Conservation (phyloP, 2,113 vertebrate species). For the Xiphorhynchus elegans region DNA sequence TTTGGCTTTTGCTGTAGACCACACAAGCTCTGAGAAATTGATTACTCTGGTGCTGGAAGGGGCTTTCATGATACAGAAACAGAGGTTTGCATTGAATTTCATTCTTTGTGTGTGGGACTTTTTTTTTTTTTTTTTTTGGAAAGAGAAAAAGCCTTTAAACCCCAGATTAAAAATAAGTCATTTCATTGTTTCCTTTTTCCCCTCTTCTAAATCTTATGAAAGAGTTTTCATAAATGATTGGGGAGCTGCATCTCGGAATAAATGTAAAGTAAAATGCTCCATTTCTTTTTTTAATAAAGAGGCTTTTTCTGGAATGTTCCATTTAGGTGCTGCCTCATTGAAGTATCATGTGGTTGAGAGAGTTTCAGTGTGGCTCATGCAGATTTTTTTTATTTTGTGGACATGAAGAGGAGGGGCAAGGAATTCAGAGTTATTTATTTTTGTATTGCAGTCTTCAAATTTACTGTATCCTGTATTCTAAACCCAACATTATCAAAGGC, state of each 20-base stretch:
- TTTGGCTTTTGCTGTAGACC: constrained; percentile 46
- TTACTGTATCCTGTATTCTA: not conserved
- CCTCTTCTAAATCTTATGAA: constrained; percentile 51
- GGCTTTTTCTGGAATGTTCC: constrained; percentile 19
- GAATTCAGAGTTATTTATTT: not conserved
- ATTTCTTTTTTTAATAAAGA: constrained; percentile 55
- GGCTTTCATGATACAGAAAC: constrained; percentile 49
- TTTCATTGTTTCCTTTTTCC: constrained; percentile 42
- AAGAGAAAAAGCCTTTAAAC: constrained; percentile 50
- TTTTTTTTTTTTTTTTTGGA: not conserved
- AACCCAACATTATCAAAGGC: not conserved
- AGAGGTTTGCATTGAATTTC: constrained; percentile 58
- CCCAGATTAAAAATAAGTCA: constrained; percentile 61
- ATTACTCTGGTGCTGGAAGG: constrained; percentile 38
- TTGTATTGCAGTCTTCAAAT: not conserved
- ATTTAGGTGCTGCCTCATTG: not conserved
- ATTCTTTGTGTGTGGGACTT: constrained; percentile 35
- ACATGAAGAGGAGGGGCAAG: not conserved
- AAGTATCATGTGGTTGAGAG: constrained; percentile 7
- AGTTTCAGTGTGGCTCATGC: constrained; percentile 16
- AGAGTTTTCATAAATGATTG: constrained; percentile 49
- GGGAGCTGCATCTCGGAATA: constrained; percentile 49
- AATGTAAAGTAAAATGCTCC: constrained; percentile 21
- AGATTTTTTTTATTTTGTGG: constrained; percentile 26
- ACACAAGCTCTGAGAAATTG: constrained; percentile 52